Conservation (phyloP, 2,888 invertebrate genomes). For the Pemphredon lugubris region DNA sequence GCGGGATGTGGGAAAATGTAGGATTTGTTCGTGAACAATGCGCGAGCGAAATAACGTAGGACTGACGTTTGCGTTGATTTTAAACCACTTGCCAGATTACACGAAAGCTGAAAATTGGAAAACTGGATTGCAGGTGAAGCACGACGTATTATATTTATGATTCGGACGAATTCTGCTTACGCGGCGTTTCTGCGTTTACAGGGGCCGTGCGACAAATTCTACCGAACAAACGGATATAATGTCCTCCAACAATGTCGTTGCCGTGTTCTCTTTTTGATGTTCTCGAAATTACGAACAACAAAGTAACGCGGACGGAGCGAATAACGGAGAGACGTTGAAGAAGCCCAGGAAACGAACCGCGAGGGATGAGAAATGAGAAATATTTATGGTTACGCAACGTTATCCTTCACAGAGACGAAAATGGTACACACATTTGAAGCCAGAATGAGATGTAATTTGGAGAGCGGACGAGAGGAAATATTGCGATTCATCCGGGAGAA, state of each 20-base stretch:
- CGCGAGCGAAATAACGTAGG: no score
- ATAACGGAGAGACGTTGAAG: constrained; percentile 6
- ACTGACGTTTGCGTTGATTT: no score
- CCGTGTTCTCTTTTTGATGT: background rate
- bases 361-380: constrained; percentile 20
- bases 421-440: constrained; percentile 2
- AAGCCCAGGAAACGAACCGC: constrained; percentile 2
- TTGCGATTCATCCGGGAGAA: background rate
- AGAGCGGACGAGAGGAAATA: background rate
- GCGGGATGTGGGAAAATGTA: no score
- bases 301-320: background rate
- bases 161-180: no score
- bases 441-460: constrained; percentile 9
- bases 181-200: no score
- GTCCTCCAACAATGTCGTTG: background rate
- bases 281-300: background rate
- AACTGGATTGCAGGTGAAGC: no score
- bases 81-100: no score
- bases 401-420: constrained; percentile 5
- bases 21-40: no score
- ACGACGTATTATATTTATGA: no score
- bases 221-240: no score
- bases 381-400: constrained; percentile 1
- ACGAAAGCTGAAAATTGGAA: no score
- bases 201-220: no score